Percentiles rank a stretch among this genome's conserved stretches.
Conservation (phyloP, 2,888 invertebrate species). For the Polydrusus cervinus region DNA sequence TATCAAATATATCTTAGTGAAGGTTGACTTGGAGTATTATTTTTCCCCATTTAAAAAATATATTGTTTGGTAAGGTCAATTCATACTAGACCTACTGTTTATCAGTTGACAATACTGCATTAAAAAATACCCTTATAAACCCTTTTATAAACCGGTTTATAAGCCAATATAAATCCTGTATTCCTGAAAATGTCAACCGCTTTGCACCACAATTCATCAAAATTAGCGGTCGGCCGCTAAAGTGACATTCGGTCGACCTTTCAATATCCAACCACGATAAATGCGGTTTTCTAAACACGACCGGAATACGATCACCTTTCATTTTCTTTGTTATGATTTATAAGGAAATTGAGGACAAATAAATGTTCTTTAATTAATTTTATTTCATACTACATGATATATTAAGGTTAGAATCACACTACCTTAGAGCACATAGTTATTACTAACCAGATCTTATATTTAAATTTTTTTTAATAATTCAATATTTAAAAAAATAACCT, state of each 20-base stretch:
- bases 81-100: background rate
- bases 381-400: too few species aligned
- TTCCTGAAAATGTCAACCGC: conserved; percentile 14
- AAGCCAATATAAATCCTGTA: conserved; percentile 9
- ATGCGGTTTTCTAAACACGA: conserved; percentile 43
- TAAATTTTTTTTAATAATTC: too few species aligned
- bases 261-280: conserved; percentile 13
- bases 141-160: background rate
- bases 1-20: too few species aligned
- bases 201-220: conserved; percentile 41
- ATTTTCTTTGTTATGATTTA: background rate
- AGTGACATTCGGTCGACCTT: conserved; percentile 46
- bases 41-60: too few species aligned
- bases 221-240: conserved; percentile 22
- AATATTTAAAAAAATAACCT: too few species aligned
- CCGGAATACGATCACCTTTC: conserved; percentile 1
- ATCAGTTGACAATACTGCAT: background rate
- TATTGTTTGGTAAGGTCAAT: too few species aligned
- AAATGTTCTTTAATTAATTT: too few species aligned
- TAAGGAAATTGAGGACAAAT: background rate
- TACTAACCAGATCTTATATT: too few species aligned
- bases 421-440: too few species aligned
- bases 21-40: too few species aligned
- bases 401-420: too few species aligned
- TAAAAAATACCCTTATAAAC: background rate